Base-by-base conservation (phyloP, 2,797 vertebrate genomes). In the Eupleurogrammus muticus region DNA sequence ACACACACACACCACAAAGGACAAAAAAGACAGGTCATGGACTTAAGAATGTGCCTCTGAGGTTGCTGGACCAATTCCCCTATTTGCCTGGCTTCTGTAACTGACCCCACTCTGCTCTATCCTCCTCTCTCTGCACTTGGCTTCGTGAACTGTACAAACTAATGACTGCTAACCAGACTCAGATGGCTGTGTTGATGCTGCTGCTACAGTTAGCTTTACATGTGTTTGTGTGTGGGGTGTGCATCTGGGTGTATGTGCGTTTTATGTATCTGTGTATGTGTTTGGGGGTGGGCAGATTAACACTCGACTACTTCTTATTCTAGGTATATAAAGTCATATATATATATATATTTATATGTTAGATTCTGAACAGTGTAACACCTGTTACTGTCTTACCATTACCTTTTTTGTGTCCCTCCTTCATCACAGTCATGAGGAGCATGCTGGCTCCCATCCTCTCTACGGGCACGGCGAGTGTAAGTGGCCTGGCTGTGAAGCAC, bases 391-490 rank as follows among this genome's bases (percentile, higher is more conserved):
- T 34, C 24, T 78, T 16, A 47, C 52, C 14, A 6, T 24, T 20
- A 32, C 32, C 8, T 74, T 67, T 32, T 66, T 16, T 49, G 14
- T 61, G 46, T 50, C 8, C 38, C 5, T 68, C 12, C 51, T 9
- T 19, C 2, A 12, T 16, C 12, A 6, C 82, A 93, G 92, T 86
- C 97, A 98, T 0, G 98, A 99, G 94, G 96, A 98, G 90, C 94
- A 95, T 66, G 93, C 95, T 0, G 90, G 96, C 82, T 96, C 97
- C 78, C 97, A 99, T 91, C 97, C 96, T 20, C 96, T 99, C 47
- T 99, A 97, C 0, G 98, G 98, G 88, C 98, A 99, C 8, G 98
- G 98, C 75, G 98, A 99, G 91, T 99, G 98, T 88, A 98, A 98
- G 87, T 99, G 98, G 98, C 98, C 98, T 0, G 98, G 98, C 88